Base-by-base conservation (phyloP, 2,888 invertebrate species). In the Athalia rosae region DNA sequence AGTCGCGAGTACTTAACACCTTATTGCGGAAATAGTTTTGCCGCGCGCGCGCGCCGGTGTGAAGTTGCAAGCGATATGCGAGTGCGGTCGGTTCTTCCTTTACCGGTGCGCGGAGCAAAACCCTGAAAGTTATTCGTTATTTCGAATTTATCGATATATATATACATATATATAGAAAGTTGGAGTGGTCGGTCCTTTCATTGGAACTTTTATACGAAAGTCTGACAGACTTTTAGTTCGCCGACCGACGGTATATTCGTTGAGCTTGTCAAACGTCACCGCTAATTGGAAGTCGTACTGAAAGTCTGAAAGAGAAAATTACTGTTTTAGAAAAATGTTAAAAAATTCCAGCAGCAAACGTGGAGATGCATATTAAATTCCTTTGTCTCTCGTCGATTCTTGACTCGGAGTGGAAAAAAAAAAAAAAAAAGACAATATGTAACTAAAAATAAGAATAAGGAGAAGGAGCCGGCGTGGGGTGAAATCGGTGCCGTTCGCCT, bases 191-290 rank as follows among this genome's bases (percentile, higher is more conserved):
- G 7, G 56, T 48, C 48, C 63, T 63, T 63, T 6, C 8, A 43
- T 11, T 63, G 50, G 50, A 41, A 41, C 53, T 67, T 9, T 7
- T 53, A 11, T 7, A 7, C 53, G 8, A 45, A 13, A 28, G 13
- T 43, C 15, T 6, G 28, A 28, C n/a, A 45, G 43, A 9, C 13
- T 71, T 58, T 15, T n/a, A 43, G 71, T 45, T 45, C 58, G 58
- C 45, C 43, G 71, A 56, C 71, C 56, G 45, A 58, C 58, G 3
- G 15, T 74, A 47, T 50, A 41, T 50, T 74, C 74, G 74, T 74
- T 61, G 48, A 74, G 50, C 62, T 48, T 74, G 74, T 74, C 73
- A 47, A 61, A 61, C 73, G 73, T 74, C 62, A 47, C 48, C n/a
- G 61, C 48, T 74, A 74, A 74, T 74, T 74, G 74, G 61, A 28